Evolutionary conservation across 2,888 invertebrate genomes (phyloP).

Genomic region (Hoplodrina blanda): DNA sequence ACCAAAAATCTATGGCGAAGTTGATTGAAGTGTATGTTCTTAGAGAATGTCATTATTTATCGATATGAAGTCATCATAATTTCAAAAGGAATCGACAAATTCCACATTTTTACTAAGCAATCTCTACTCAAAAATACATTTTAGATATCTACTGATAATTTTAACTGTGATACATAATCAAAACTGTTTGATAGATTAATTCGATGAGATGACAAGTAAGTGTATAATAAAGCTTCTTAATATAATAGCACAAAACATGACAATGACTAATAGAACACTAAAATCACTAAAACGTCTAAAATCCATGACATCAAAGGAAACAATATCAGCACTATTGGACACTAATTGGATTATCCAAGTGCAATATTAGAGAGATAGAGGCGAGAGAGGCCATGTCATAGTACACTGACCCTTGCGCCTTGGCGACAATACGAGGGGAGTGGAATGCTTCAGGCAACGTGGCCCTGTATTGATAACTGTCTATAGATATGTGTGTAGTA

Average conservation of each 20-base stretch:
- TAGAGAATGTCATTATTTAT: too few species aligned
- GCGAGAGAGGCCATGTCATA: slow-evolving; percentile 76
- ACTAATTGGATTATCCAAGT: slow-evolving; percentile 85
- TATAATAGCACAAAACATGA: neutral
- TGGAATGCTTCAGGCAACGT: slow-evolving; percentile 54
- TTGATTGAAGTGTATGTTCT: too few species aligned
- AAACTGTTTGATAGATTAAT: too few species aligned
- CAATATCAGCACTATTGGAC: slow-evolving; percentile 70
- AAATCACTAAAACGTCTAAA: slow-evolving; percentile 37
- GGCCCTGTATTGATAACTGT: slow-evolving; percentile 45
- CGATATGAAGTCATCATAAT: too few species aligned
- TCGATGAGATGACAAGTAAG: too few species aligned
- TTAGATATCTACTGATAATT: too few species aligned
- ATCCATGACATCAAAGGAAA: slow-evolving; percentile 76
- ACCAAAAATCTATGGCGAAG: too few species aligned
- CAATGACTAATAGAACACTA: slow-evolving; percentile 4
- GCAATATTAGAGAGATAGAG: slow-evolving; percentile 85
- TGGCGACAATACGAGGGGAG: slow-evolving; percentile 69
- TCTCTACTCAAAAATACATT: too few species aligned
- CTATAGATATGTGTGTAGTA: slow-evolving; percentile 22
- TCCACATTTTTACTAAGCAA: too few species aligned
- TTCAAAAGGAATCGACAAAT: too few species aligned
- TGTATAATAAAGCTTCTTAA: neutral
- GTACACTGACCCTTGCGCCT: slow-evolving; percentile 84
- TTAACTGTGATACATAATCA: too few species aligned